Conservation (phyloP, 2,113 vertebrate genomes). For the Rhinolophus sinicus region DNA sequence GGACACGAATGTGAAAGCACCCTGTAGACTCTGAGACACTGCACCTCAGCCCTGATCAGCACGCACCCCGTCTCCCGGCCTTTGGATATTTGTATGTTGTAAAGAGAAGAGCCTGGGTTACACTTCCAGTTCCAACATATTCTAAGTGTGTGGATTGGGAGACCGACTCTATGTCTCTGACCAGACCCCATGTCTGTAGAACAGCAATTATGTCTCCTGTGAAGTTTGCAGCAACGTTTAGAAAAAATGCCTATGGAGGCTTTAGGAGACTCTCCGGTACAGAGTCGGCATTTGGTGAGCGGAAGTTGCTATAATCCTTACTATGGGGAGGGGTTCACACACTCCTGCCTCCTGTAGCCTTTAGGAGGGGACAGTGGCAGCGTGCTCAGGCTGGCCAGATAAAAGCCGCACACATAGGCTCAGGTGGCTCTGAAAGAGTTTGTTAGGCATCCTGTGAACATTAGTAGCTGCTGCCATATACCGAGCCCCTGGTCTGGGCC, state of each 20-base stretch:
- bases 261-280: not conserved
- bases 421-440: not conserved
- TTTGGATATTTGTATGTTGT: not conserved
- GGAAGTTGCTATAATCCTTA: not conserved
- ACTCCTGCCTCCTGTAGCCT: not conserved
- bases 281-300: fast-evolving
- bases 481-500: not conserved
- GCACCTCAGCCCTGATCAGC: fast-evolving
- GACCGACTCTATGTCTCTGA: not conserved
- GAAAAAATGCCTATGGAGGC: not conserved
- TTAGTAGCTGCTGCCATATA: not conserved
- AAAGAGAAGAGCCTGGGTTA: not conserved
- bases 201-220: not conserved
- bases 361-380: not conserved
- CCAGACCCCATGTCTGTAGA: not conserved
- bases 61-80: fast-evolving
- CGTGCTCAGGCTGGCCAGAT: not conserved
- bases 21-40: not conserved
- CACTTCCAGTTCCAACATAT: not conserved
- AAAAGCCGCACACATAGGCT: not conserved
- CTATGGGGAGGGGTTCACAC: not conserved
- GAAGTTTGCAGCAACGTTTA: not conserved
- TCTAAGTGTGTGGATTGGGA: not conserved
- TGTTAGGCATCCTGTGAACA: not conserved
- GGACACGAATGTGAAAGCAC: fast-evolving